phyloP scores from a whole-genome alignment of 2,797 vertebrate genomes.

The Brachyalestes nurse region DNA sequence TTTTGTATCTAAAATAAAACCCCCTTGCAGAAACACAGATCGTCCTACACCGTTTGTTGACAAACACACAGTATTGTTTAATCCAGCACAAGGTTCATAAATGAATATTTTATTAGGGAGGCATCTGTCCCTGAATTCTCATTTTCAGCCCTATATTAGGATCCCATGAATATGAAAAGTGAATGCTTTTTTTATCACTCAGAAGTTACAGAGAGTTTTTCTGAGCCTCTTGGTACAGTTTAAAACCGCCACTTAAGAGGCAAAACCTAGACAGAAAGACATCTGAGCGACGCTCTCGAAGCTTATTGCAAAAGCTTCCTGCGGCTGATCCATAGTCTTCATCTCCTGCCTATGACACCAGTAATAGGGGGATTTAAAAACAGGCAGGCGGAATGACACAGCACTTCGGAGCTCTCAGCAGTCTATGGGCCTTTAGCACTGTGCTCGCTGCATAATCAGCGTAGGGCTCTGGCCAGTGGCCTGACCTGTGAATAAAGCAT shows the following conservation, averaged over 20 bases:
- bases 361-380: conserved; percentile 41
- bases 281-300: conserved; percentile 10
- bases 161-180: conserved; percentile 9
- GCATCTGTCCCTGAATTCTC: neutral
- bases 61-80: conserved; percentile 6
- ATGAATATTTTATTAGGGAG: conserved; percentile 16
- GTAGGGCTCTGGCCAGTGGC: conserved; percentile 13
- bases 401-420: conserved; percentile 40
- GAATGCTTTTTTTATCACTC: neutral
- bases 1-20: conserved; percentile 16
- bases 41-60: neutral
- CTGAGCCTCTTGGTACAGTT: conserved; percentile 3
- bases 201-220: neutral
- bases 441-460: conserved; percentile 19
- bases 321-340: conserved; percentile 19
- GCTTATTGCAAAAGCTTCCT: conserved; percentile 23
- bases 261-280: conserved; percentile 21
- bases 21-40: conserved; percentile 26
- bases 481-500: conserved; percentile 26
- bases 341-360: conserved; percentile 36
- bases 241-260: conserved; percentile 12
- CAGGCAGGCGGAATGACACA: conserved; percentile 48
- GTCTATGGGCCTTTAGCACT: conserved; percentile 14
- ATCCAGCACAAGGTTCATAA: conserved; percentile 3
- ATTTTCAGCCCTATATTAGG: neutral